Evolutionary conservation across 2,888 invertebrate genomes (phyloP).

Genomic region (Oasisia sp.): DNA sequence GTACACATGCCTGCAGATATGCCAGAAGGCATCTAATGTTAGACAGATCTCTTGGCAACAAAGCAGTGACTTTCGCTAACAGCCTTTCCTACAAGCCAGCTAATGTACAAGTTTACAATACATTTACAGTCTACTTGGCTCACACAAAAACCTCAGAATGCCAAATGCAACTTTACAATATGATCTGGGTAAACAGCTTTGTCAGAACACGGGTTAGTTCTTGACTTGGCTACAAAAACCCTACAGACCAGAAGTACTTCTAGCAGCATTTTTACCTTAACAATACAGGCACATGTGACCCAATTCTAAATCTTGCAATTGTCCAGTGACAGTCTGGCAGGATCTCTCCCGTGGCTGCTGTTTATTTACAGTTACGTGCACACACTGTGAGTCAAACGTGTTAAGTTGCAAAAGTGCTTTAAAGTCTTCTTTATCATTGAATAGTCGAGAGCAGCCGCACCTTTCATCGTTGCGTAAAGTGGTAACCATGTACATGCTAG

Average conservation of each 20-base stretch:
- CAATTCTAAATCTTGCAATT: not conserved
- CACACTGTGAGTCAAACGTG: not conserved
- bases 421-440: not conserved
- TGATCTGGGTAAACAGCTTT: not conserved
- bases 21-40: slow-evolving; percentile 2
- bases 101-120: not conserved
- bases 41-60: not conserved
- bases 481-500: not conserved
- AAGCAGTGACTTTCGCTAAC: not conserved
- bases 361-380: not conserved
- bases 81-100: not conserved
- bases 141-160: not conserved
- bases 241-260: not conserved
- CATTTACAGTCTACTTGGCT: not conserved
- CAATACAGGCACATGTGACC: not conserved
- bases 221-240: not conserved
- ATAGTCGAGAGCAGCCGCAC: not conserved
- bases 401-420: not conserved
- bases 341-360: not conserved
- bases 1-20: not conserved
- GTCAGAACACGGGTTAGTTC: not conserved
- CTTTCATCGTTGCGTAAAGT: not conserved
- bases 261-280: not conserved
- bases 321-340: not conserved
- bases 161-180: not conserved